These are phyloP conservation scores for Atrina japonica DNA, from an alignment of 2,888 invertebrate species.

Conservation along the genomic window DNA sequence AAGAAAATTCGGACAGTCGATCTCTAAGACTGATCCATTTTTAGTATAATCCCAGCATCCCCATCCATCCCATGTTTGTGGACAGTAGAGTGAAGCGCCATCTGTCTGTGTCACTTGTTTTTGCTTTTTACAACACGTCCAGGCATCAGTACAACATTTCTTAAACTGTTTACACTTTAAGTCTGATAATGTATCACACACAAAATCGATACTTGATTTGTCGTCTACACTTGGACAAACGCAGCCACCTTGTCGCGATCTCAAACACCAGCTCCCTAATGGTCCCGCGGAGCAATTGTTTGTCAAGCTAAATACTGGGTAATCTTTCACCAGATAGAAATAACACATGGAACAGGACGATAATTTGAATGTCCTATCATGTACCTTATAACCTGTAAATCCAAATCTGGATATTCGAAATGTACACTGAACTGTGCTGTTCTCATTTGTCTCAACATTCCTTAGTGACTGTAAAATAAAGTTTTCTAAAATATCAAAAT, in stretches of 20 bases:
- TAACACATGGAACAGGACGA: too few relatives aligned
- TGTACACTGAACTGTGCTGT: too few relatives aligned
- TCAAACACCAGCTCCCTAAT: too few relatives aligned
- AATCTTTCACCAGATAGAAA: too few relatives aligned
- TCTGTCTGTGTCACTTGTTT: neutral
- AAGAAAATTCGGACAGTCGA: conserved; percentile 35
- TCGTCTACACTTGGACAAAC: conserved; percentile 17
- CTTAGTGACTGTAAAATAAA: too few relatives aligned
- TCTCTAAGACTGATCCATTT: neutral
- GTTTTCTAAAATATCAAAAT: too few relatives aligned
- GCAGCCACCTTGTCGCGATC: neutral
- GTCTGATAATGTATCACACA: conserved; percentile 12
- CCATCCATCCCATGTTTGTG: conserved; percentile 42
- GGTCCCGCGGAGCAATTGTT: too few relatives aligned
- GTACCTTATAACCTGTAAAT: too few relatives aligned
- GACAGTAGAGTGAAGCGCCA: neutral
- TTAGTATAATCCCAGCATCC: conserved; percentile 32
- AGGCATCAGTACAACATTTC: conserved; percentile 33
- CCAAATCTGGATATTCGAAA: too few relatives aligned
- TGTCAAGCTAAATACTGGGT: too few relatives aligned
- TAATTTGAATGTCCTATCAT: too few relatives aligned
- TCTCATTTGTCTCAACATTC: too few relatives aligned
- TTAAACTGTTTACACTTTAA: conserved; percentile 24
- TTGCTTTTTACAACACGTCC: conserved; percentile 30
- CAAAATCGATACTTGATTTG: neutral